phyloP scores from a whole-genome alignment of 2,888 invertebrate genomes.

The Calephelis perditalis region DNA sequence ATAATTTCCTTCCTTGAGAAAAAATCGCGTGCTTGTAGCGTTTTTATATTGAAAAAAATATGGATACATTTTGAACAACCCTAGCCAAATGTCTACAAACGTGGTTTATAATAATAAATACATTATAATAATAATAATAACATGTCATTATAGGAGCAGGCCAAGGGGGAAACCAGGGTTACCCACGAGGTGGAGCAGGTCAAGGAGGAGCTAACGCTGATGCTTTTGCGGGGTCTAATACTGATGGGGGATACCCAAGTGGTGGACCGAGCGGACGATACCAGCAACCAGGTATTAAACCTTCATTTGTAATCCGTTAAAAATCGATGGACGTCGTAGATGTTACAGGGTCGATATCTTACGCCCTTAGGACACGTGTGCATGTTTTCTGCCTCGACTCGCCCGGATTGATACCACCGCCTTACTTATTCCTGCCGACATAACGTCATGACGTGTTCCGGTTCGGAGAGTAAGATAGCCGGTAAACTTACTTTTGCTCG shows the following conservation, averaged over 20 bases:
- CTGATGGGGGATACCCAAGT: slow-evolving; percentile 35
- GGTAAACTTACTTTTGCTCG: too few relatives aligned
- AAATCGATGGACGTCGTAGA: too few relatives aligned
- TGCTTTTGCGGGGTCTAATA: slow-evolving; percentile 31
- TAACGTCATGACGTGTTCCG: too few relatives aligned
- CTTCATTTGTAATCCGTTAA: slow-evolving; percentile 24
- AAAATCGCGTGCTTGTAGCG: not conserved
- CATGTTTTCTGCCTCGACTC: too few relatives aligned
- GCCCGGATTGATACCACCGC: too few relatives aligned
- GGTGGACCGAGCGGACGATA: slow-evolving; percentile 35
- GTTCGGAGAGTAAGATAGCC: too few relatives aligned
- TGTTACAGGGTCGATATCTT: too few relatives aligned
- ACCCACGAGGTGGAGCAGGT: slow-evolving; percentile 34
- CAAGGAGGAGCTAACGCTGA: slow-evolving; percentile 33
- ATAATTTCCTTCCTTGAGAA: not conserved
- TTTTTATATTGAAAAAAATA: not conserved
- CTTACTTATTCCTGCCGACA: too few relatives aligned
- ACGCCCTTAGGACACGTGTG: too few relatives aligned
- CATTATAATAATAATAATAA: not conserved
- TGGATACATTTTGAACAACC: too few relatives aligned
- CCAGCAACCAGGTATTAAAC: slow-evolving; percentile 26
- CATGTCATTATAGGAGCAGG: slow-evolving; percentile 27
- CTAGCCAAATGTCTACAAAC: too few relatives aligned
- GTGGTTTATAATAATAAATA: too few relatives aligned
- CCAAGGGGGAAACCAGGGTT: slow-evolving; percentile 40